These are phyloP conservation scores for Cryptus armator DNA, from an alignment of 2,888 invertebrate genomes.

Conservation along the genomic window DNA sequence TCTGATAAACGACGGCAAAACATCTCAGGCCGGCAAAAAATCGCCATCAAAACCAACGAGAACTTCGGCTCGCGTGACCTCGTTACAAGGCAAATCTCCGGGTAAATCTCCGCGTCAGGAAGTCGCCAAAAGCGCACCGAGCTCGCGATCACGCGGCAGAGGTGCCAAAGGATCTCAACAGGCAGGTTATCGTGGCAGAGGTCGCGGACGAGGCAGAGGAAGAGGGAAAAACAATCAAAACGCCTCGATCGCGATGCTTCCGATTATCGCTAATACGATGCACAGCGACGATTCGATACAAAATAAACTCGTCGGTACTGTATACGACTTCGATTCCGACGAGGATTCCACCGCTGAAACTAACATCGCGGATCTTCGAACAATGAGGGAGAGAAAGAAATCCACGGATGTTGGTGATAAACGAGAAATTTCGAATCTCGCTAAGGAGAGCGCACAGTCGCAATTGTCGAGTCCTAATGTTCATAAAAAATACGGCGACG, in stretches of 20 bases:
- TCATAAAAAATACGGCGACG: conserved; percentile 77
- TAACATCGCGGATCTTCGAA: conserved; percentile 91
- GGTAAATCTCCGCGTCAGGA: conserved; percentile 87
- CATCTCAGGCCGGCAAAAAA: conserved; percentile 85
- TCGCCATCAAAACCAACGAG: conserved; percentile 88
- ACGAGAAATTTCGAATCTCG: conserved; percentile 67
- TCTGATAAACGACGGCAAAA: conserved; percentile 25
- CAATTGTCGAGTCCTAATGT: conserved; percentile 72
- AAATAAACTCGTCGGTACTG: conserved; percentile 93
- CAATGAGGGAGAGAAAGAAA: conserved; percentile 92
- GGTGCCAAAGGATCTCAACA: conserved; percentile 82
- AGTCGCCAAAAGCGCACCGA: conserved; percentile 73
- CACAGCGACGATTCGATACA: conserved; percentile 90
- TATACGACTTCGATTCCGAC: conserved; percentile 94
- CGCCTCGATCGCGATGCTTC: conserved; percentile 69
- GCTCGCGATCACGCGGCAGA: conserved; percentile 86
- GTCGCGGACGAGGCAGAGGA: conserved; percentile 84
- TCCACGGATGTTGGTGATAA: conserved; percentile 87
- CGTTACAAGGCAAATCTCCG: conserved; percentile 89
- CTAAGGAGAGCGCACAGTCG: conserved; percentile 69
- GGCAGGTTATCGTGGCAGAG: conserved; percentile 78
- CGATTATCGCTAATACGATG: conserved; percentile 76
- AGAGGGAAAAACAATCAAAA: conserved; percentile 82
- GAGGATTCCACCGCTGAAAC: conserved; percentile 92
- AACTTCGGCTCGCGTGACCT: conserved; percentile 88